Base-by-base conservation (phyloP, 2,113 vertebrate species). In the Micronycteris hirsuta region DNA sequence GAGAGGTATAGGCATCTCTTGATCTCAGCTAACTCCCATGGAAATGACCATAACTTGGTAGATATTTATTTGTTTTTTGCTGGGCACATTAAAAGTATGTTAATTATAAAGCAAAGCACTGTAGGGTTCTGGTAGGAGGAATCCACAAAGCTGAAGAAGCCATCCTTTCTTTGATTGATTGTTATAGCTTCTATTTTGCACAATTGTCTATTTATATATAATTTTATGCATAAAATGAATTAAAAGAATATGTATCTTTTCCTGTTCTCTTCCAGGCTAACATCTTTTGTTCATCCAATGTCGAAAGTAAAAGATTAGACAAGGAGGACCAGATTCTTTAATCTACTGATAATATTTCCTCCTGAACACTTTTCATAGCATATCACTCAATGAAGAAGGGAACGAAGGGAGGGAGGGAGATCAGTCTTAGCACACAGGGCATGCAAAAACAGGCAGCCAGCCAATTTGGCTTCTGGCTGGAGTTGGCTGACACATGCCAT, bases 141-240 rank as follows among this genome's bases (percentile, higher is more conserved):
- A 67, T 45, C 26, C 56, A 63, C 43, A 47, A 45, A 78, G 31
- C 24, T 80, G n/a, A 73, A 17, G 47, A 83, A 81, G 11, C 5
- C 43, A 77, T 86, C 1, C 31, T 90, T 96, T 95, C 43, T 95
- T 68, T 74, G 33, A 85, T 17, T n/a, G 81, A 31, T 89, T 93
- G 38, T 71, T 83, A 43, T 33, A 52, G 45, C 41, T 77, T 86
- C 22, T 73, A 13, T 49, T 88, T 47, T 89, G 47, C 14, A 92
- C 89, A 82, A 82, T 76, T 49, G 56, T 92, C 80, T 94, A 74
- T 94, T 84, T 68, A 28, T 92, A 47, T 4, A 38, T 90, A 92
- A 47, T 26, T 87, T 77, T 80, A 54, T 73, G 41, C 26, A 90
- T 90, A 85, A 70, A 67, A 47, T 95, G n/a, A n/a, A 43, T 68